Base-by-base conservation (phyloP, 2,113 vertebrate genomes). In the Epinephelus moara region DNA sequence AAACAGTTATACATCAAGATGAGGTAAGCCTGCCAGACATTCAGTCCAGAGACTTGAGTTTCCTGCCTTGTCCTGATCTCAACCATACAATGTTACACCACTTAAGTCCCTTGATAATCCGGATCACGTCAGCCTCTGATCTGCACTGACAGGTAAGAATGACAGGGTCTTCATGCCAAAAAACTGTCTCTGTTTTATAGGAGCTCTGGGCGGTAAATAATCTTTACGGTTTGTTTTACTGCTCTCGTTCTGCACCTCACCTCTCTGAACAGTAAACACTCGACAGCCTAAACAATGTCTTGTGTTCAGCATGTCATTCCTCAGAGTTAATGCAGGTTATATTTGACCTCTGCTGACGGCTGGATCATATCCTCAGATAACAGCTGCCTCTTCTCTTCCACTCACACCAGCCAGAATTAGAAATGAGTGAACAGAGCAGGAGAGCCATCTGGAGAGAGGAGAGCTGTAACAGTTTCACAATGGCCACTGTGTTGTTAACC, bases 331-430 rank as follows among this genome's bases (percentile, higher is more conserved):
- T 47, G 47, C 47, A 33, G 74, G 86, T 88, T 89, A 90, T 91
- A 90, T 91, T 89, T 86, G 75, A 82, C 71, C 81, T 56, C 56
- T 56, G 82, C 80, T 90, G 81, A 75, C 4, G n/a, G 52, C 50
- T 62, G 89, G 33, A 84, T 89, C 83, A 9, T 17, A 75, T 85
- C 82, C 73, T 87, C 68, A 63, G 47, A 84, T 66, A 70, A 73
- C 89, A 92, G 91, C 91, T 91, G 91, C 84, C 23, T 30, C 59
- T 15, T 49, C 69, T 61, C 74, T 77, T 37, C 75, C 37, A 72
- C 62, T 80, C 37, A 64, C 68, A 60, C 45, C 52, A 50, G 75
- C 49, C 79, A 49, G 68, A 87, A 61, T 88, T 92, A 90, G 89
- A 86, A 25, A 56, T 15, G 40, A 75, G 66, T 23, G 6, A 78